A percentile compares a stretch with the other conserved stretches of the same genome.
Evolutionary conservation across 2,888 invertebrate genomes (phyloP).

Genomic region (Bunonema sp.): DNA sequence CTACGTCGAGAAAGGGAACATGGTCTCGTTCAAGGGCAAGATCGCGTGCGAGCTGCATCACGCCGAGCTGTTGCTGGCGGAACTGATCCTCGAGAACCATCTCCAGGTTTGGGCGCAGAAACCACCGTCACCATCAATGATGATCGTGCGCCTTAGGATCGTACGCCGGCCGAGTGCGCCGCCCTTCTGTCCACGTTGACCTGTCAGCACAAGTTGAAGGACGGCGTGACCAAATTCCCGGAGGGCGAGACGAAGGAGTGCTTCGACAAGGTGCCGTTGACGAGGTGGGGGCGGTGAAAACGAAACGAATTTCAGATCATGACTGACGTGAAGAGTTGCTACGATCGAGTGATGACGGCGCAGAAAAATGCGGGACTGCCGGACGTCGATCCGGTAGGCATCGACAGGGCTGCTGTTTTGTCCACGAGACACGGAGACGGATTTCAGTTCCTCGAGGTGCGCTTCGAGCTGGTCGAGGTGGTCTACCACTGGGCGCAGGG

Average conservation of each 20-base stretch:
- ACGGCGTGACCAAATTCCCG: conserved; percentile 32
- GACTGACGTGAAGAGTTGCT: no score
- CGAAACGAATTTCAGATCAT: no score
- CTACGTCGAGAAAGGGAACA: conserved; percentile 60
- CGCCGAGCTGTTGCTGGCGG: conserved; percentile 66
- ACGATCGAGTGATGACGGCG: no score
- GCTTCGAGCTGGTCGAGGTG: conserved; percentile 79
- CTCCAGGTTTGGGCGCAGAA: conserved; percentile 57
- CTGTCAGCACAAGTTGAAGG: conserved; percentile 62
- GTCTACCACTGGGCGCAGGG: conserved; percentile 90
- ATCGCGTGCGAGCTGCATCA: conserved; percentile 39
- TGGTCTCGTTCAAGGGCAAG: conserved; percentile 65
- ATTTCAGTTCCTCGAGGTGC: no score
- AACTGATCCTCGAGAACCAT: conserved; percentile 74
- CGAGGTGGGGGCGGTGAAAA: no score
- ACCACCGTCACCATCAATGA: no score
- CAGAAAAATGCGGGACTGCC: conserved; percentile 8
- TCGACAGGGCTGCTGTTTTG: no score
- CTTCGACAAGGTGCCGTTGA: no score
- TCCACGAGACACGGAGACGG: no score
- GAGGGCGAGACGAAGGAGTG: no score
- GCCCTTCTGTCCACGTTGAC: conserved; percentile 80
- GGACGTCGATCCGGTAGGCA: no score
- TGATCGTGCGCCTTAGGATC: no score
- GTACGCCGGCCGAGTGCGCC: conserved; percentile 71